phyloP scores from a whole-genome alignment of 2,113 vertebrate species.

The Meriones unguiculatus region DNA sequence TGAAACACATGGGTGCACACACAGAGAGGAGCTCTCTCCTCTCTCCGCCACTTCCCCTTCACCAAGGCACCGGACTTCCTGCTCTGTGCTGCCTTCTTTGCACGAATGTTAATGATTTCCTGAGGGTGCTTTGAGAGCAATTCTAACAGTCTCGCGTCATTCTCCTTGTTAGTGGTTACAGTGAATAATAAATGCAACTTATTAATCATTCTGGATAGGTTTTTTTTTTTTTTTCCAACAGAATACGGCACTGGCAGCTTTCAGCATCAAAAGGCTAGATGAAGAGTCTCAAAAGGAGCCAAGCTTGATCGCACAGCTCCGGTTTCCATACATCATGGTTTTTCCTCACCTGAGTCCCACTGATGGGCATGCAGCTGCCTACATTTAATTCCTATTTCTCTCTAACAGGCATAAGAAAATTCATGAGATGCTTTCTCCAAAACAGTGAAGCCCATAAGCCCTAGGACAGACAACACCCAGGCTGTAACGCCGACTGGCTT shows the following conservation, averaged over 20 bases:
- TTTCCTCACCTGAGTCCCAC: conserved; percentile 48
- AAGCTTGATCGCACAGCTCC: conserved; percentile 38
- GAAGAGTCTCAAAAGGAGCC: conserved; percentile 45
- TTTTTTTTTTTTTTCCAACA: background rate
- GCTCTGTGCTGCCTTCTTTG: background rate
- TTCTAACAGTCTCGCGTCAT: conserved; percentile 60
- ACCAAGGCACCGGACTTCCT: background rate
- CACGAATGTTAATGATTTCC: conserved; percentile 47
- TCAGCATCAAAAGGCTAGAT: conserved; percentile 61
- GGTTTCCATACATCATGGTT: conserved; percentile 24
- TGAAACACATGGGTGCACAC: background rate
- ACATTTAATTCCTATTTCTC: background rate
- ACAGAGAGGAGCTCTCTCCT: background rate
- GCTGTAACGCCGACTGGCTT: background rate
- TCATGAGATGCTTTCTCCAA: conserved; percentile 15
- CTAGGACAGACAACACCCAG: background rate
- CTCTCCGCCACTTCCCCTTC: background rate
- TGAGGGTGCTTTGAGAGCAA: conserved; percentile 34
- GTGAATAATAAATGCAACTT: conserved; percentile 65
- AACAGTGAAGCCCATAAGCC: background rate
- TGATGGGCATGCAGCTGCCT: background rate
- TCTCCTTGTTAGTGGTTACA: conserved; percentile 64
- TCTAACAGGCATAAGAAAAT: conserved; percentile 13
- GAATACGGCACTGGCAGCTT: conserved; percentile 37
- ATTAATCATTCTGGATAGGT: conserved; percentile 32